phyloP scores from a whole-genome alignment of 1,140 invertebrate genomes.

The Saccostrea glomerata region DNA sequence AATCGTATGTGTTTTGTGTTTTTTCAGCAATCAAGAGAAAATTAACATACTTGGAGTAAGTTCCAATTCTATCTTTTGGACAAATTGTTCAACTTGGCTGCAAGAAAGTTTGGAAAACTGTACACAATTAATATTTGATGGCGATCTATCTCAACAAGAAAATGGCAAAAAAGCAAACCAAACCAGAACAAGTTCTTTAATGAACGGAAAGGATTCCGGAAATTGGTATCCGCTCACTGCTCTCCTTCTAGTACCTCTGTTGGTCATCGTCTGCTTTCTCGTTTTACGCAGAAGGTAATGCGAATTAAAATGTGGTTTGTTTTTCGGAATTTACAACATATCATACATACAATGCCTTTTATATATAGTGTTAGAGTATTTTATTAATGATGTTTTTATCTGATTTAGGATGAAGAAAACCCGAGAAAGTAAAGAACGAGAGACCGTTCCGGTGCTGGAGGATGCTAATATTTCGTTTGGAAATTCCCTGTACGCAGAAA shows the following conservation, averaged over 20 bases:
- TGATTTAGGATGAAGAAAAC: background rate
- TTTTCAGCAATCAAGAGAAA: background rate
- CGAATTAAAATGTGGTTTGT: background rate
- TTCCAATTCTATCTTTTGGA: background rate
- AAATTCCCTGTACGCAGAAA: background rate
- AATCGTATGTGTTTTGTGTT: background rate
- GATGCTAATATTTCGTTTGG: background rate
- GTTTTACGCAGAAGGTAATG: background rate
- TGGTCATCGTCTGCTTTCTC: background rate
- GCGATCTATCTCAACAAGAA: background rate
- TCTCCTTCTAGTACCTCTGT: background rate
- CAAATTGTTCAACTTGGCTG: background rate
- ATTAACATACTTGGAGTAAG: background rate
- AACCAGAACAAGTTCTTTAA: background rate
- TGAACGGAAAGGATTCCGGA: background rate
- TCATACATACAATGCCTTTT: background rate
- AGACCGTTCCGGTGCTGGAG: too few relatives aligned
- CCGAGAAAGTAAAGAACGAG: background rate
- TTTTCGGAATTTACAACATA: background rate
- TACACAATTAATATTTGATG: background rate
- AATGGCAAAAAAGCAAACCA: background rate
- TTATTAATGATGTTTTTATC: background rate
- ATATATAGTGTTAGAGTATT: background rate
- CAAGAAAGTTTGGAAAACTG: background rate
- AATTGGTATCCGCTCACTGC: background rate